Percentiles rank a stretch among this genome's conserved stretches.
Evolutionary conservation across 2,797 vertebrate species (phyloP).

Genomic region (Glyptemys insculpta): DNA sequence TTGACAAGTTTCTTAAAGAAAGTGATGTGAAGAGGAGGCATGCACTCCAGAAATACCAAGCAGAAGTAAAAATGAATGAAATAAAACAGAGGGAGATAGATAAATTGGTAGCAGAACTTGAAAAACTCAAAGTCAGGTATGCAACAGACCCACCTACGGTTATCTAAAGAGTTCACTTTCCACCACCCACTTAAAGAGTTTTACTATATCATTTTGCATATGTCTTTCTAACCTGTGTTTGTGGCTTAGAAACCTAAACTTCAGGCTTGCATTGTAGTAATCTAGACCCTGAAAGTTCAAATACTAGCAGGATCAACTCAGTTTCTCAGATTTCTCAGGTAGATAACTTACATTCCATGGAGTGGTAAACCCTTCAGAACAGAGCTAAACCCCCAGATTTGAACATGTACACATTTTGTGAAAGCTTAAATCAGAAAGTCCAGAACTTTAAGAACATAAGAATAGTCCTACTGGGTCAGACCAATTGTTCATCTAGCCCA

Average conservation of each 20-base stretch:
- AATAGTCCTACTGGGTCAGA: neutral
- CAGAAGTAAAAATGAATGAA: conserved; percentile 76
- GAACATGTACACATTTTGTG: neutral
- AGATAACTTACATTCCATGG: neutral
- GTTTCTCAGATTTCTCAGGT: neutral
- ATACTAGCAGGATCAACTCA: neutral
- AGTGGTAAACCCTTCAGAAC: neutral
- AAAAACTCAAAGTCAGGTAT: conserved; percentile 78
- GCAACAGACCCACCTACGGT: neutral
- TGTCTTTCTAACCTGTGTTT: neutral
- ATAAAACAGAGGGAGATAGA: conserved; percentile 77
- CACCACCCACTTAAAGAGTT: neutral
- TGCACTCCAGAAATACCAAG: conserved; percentile 80
- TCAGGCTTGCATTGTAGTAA: neutral
- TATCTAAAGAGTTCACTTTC: neutral
- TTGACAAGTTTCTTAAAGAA: conserved; percentile 82
- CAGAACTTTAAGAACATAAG: neutral
- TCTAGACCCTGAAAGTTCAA: neutral
- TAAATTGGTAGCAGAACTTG: conserved; percentile 76
- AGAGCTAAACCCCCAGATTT: neutral
- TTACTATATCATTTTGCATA: neutral
- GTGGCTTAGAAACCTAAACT: neutral
- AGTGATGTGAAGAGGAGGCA: conserved; percentile 77
- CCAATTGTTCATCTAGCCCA: neutral
- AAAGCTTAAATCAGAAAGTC: neutral